Conservation (phyloP, 2,888 invertebrate species). For the Amiota communis region DNA sequence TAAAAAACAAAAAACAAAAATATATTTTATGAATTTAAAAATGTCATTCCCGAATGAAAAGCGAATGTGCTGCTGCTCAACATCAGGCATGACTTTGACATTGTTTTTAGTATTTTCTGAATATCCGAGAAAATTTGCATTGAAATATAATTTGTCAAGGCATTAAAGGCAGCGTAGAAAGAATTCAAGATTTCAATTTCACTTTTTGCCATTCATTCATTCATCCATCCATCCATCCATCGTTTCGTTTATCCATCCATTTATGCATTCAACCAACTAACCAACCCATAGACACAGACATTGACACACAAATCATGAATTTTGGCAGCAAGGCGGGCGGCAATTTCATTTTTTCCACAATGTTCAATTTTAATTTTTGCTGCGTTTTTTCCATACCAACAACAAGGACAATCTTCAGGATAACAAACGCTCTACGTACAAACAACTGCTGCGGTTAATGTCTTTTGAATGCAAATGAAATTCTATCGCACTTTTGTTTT, state of each 20-base stretch:
- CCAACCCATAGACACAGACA: constrained; percentile 7
- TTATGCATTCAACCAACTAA: neutral
- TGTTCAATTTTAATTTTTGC: constrained; percentile 58
- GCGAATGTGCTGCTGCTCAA: too few species aligned
- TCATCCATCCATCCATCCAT: neutral
- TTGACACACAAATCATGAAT: neutral
- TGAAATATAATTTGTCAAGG: constrained; percentile 61
- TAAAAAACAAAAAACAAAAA: constrained; percentile 29
- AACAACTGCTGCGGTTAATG: constrained; percentile 72
- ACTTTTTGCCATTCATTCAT: neutral
- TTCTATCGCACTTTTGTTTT: constrained; percentile 72
- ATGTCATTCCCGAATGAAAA: neutral
- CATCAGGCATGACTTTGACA: constrained; percentile 37
- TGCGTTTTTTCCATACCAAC: constrained; percentile 42
- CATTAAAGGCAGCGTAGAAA: constrained; percentile 42
- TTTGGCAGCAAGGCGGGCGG: neutral
- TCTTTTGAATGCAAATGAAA: constrained; percentile 71
- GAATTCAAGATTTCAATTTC: constrained; percentile 26
- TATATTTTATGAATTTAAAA: constrained; percentile 18
- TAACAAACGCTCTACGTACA: constrained; percentile 33
- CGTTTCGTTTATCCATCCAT: neutral
- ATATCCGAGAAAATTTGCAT: constrained; percentile 51
- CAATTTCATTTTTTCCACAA: constrained; percentile 28
- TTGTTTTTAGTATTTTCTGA: constrained; percentile 42
- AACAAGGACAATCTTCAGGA: constrained; percentile 32